phyloP scores from a whole-genome alignment of 2,888 invertebrate genomes.

The Pardosa pseudoannulata region DNA sequence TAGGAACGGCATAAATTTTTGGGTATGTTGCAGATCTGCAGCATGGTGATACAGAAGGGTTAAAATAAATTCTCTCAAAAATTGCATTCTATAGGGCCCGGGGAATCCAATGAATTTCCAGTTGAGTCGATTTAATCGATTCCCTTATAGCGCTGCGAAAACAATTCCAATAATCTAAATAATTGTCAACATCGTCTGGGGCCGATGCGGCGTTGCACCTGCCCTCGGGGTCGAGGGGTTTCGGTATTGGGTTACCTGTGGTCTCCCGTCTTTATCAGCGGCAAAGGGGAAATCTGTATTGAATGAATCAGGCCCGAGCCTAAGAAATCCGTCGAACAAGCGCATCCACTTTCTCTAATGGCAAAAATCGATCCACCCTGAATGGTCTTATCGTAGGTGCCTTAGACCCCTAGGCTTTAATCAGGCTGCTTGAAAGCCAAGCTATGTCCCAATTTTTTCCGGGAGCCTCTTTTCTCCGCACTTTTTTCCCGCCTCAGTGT shows the following conservation, averaged over 20 bases:
- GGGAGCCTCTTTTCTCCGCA: constrained; percentile 43
- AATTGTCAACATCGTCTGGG: background rate
- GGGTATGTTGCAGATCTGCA: no score
- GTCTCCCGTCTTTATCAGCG: constrained; percentile 52
- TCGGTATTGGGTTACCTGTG: constrained; percentile 46
- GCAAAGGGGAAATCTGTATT: constrained; percentile 45
- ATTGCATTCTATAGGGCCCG: no score
- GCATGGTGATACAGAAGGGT: no score
- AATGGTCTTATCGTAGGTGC: constrained; percentile 66
- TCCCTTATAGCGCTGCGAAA: no score
- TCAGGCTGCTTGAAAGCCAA: constrained; percentile 71
- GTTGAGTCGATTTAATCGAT: no score
- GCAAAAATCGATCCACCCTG: constrained; percentile 71
- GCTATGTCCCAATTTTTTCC: constrained; percentile 72
- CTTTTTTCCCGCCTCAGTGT: constrained; percentile 35
- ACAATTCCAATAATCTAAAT: no score
- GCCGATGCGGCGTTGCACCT: background rate
- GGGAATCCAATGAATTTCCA: no score
- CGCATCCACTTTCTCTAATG: constrained; percentile 72
- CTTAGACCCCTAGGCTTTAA: constrained; percentile 71
- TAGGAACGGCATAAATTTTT: no score
- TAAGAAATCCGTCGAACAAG: constrained; percentile 70
- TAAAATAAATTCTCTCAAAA: no score
- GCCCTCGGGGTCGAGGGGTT: background rate
- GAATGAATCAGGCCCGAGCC: constrained; percentile 59